A percentile compares a stretch with the other conserved stretches of the same genome.
phyloP scores from a whole-genome alignment of 1,140 invertebrate species.

The Linepithema humile region DNA sequence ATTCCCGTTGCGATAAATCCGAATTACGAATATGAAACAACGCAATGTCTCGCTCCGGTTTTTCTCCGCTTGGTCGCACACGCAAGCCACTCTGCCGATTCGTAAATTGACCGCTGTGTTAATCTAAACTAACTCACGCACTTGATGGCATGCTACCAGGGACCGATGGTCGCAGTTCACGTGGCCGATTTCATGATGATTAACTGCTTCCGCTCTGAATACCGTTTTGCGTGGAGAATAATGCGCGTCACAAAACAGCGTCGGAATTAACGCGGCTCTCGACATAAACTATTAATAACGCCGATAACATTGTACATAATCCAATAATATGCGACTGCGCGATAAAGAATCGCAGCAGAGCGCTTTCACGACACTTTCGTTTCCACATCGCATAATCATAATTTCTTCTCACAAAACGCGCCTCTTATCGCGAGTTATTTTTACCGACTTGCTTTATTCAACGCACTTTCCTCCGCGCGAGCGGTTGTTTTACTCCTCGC shows the following conservation, averaged over 20 bases:
- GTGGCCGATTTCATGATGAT: constrained; percentile 1
- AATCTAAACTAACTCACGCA: constrained; percentile 32
- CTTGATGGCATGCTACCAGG: constrained; percentile 40
- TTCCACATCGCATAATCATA: not conserved
- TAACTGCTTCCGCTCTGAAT: not conserved
- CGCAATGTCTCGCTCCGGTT: not conserved
- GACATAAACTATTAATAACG: not conserved
- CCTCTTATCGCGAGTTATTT: not conserved
- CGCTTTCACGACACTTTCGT: not conserved
- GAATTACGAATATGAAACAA: constrained; percentile 6
- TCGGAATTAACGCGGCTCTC: not conserved
- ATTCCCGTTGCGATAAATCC: not conserved
- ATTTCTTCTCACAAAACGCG: not conserved
- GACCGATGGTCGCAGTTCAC: constrained; percentile 42
- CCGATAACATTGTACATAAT: not conserved
- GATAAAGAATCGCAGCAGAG: not conserved
- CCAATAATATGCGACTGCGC: not conserved
- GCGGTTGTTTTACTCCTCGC: constrained; percentile 19
- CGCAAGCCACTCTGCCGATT: not conserved
- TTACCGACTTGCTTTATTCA: not conserved
- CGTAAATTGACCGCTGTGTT: constrained; percentile 14
- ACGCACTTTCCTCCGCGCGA: constrained; percentile 9
- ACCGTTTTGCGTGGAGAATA: not conserved
- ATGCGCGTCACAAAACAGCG: constrained; percentile 6
- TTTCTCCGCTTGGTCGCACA: not conserved